phyloP scores from a whole-genome alignment of 2,113 vertebrate genomes.

The Notothenia rossii region DNA sequence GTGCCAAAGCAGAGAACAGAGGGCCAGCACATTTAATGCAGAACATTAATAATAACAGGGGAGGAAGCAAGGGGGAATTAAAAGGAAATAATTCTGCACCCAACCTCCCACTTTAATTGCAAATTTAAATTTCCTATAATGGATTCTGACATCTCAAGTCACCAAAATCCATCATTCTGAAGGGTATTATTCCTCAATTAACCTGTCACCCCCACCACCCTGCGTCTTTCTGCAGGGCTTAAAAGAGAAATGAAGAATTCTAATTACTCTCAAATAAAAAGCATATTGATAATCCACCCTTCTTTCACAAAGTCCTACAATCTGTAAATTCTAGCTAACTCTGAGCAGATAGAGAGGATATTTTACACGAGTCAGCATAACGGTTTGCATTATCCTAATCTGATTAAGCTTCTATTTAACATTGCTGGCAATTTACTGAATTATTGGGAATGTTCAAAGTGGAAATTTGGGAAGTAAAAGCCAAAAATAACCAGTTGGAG shows the following conservation, averaged over 20 bases:
- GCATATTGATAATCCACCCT: conserved; percentile 81
- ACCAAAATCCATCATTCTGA: conserved; percentile 90
- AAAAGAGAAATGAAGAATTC: conserved; percentile 85
- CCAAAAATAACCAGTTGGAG: background rate
- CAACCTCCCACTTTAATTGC: conserved; percentile 86
- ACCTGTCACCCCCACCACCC: conserved; percentile 83
- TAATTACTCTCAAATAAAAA: conserved; percentile 87
- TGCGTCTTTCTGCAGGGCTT: conserved; percentile 80
- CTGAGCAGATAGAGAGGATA: conserved; percentile 14
- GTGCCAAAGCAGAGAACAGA: conserved; percentile 61
- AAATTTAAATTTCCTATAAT: conserved; percentile 87
- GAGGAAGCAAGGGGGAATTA: conserved; percentile 73
- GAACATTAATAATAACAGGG: conserved; percentile 82
- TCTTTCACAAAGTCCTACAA: conserved; percentile 49
- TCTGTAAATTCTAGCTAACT: conserved; percentile 39
- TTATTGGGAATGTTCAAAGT: background rate
- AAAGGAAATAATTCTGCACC: conserved; percentile 82
- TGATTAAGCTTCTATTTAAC: conserved; percentile 2
- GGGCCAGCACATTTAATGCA: conserved; percentile 74
- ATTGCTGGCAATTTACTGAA: conserved; percentile 4
- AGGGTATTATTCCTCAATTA: conserved; percentile 89
- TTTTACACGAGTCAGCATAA: conserved; percentile 11
- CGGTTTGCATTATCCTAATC: background rate
- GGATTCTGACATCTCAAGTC: conserved; percentile 88
- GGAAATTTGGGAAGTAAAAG: background rate